Base-by-base conservation (phyloP, 2,888 invertebrate genomes). In the Acrobasis repandana region DNA sequence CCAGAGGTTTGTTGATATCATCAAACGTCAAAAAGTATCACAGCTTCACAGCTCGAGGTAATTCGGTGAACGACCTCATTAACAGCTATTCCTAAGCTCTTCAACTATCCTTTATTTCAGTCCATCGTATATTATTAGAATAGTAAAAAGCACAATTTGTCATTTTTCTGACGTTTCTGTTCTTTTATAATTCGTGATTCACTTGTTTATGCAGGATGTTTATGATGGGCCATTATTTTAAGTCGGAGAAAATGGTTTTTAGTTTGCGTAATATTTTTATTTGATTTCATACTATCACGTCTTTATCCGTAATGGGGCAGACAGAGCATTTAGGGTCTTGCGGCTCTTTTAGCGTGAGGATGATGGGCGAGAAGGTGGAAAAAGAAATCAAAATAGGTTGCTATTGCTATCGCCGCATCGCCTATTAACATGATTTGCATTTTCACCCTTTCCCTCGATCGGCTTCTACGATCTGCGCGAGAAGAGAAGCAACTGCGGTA, bases 1-100 rank as follows among this genome's bases (percentile, higher is more conserved):
- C n/a, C n/a, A n/a, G n/a, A n/a, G 49, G 51, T 63, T 65, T 62
- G 62, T 51, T 62, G 62, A 61, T 65, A 63, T 61, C 60, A 59
- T 59, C 49, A 59, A 49, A 56, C 48, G 52, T 52, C 58, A 38
- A 3, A 20, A 20, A 16, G 6, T 51, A 28, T 6, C 10, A 54
- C 56, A 61, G 58, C 59, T 60, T 61, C 61, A n/a, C 51, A n/a
- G n/a, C 69, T 58, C 64, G 65, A 65, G 57, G 59, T 66, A 67
- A 66, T 67, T 68, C 79, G 80, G 86, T 86, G 81, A 86, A 85
- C 75, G 87, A 71, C 86, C 89, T 85, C 88, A 84, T 85, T 86
- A 82, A 73, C 71, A 67, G 64, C 70, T 71, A 71, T 66, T 77
- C 74, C 70, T 73, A 70, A 80, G 82, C 71, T 83, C 77, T 76